Conservation (phyloP, 2,888 invertebrate species). For the Molanna angustata region DNA sequence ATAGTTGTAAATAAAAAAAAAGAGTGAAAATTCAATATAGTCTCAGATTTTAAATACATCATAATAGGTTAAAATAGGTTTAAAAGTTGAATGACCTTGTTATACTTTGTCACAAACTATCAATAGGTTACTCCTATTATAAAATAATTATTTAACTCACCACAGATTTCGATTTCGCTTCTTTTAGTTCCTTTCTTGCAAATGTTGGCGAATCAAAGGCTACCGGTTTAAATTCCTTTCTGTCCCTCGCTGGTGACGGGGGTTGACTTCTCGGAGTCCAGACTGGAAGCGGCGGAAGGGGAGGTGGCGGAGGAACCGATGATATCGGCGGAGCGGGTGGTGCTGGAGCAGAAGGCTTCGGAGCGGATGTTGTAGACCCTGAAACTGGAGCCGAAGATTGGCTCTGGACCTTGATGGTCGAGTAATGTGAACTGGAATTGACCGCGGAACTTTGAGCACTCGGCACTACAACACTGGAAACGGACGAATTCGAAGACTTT, state of each 20-base stretch:
- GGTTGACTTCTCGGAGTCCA: slow-evolving; percentile 75
- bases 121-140: slow-evolving; percentile 3
- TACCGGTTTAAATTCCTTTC: slow-evolving; percentile 79
- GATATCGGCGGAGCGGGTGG: slow-evolving; percentile 42
- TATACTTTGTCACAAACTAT: too few relatives aligned
- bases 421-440: background rate
- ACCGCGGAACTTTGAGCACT: background rate
- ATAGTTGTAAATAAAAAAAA: too few relatives aligned
- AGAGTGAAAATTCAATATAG: too few relatives aligned
- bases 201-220: slow-evolving; percentile 68
- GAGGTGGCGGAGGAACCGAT: slow-evolving; percentile 48
- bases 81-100: too few relatives aligned
- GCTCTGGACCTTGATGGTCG: background rate
- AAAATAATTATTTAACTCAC: slow-evolving; percentile 35
- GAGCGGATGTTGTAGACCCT: background rate
- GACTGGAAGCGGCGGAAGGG: slow-evolving; percentile 64
- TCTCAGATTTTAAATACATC: too few relatives aligned
- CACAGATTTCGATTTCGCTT: slow-evolving; percentile 37
- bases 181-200: slow-evolving; percentile 50
- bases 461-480: background rate
- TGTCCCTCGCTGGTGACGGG: slow-evolving; percentile 69
- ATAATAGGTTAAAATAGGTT: too few relatives aligned
- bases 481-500: background rate
- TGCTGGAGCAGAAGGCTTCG: background rate
- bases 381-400: too few relatives aligned